phyloP scores from a whole-genome alignment of 2,797 vertebrate genomes.

The Podarcis siculus region DNA sequence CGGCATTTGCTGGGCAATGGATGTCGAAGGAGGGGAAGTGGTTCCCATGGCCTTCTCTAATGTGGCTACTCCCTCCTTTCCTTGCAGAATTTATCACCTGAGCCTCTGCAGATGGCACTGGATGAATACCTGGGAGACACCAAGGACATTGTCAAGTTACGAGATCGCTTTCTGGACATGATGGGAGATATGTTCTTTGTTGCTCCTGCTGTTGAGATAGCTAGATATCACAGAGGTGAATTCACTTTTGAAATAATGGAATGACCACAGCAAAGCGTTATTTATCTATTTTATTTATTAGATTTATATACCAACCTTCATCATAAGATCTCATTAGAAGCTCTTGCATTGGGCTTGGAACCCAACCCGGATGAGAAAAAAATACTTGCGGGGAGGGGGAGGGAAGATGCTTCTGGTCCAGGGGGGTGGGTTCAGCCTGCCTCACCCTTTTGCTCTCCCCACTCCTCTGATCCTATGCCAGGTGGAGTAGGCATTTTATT shows the following conservation, averaged over 20 bases:
- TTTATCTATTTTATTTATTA: too few relatives aligned
- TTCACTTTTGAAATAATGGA: neutral
- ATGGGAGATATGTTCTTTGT: slow-evolving; percentile 68
- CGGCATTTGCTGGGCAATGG: too few relatives aligned
- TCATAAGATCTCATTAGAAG: neutral
- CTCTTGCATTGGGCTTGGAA: neutral
- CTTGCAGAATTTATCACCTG: slow-evolving; percentile 20
- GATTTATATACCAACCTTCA: too few relatives aligned
- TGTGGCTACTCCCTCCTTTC: neutral
- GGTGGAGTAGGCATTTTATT: too few relatives aligned
- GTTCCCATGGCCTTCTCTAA: too few relatives aligned
- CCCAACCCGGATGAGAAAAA: neutral
- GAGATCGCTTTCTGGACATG: slow-evolving; percentile 72
- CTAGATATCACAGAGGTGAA: slow-evolving; percentile 82
- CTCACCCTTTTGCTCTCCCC: too few relatives aligned
- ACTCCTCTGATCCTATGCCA: too few relatives aligned
- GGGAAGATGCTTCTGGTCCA: too few relatives aligned
- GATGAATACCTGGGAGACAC: slow-evolving; percentile 75
- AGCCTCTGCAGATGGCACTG: slow-evolving; percentile 11
- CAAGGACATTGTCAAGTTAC: slow-evolving; percentile 67
- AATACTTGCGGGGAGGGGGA: too few relatives aligned
- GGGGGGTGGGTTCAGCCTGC: too few relatives aligned
- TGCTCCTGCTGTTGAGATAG: slow-evolving; percentile 72
- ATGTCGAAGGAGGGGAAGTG: too few relatives aligned
- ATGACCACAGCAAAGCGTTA: neutral